Conservation (phyloP, 2,888 invertebrate species). For the Copidosoma aretas region DNA sequence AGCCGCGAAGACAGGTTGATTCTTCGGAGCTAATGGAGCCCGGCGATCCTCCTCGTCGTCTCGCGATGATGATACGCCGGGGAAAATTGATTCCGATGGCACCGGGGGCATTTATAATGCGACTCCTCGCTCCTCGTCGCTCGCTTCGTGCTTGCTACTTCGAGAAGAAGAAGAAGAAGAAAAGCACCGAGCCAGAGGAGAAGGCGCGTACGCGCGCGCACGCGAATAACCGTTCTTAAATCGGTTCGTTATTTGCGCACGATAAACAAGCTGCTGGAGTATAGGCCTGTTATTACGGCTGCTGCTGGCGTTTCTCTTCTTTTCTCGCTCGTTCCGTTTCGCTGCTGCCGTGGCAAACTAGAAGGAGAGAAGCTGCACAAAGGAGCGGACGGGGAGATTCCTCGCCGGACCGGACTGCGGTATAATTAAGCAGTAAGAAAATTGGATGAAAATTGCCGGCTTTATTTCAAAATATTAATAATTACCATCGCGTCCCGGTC, state of each 20-base stretch:
- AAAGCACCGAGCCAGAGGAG: too few species aligned
- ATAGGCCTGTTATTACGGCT: neutral
- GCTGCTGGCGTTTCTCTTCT: neutral
- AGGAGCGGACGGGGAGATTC: neutral
- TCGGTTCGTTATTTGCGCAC: neutral
- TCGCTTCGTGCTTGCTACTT: slow-evolving; percentile 13
- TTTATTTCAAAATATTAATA: neutral
- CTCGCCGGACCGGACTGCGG: neutral
- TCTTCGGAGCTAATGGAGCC: slow-evolving; percentile 26
- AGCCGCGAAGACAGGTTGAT: slow-evolving; percentile 36
- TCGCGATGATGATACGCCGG: slow-evolving; percentile 12
- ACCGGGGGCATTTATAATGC: slow-evolving; percentile 27
- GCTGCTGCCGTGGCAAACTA: neutral
- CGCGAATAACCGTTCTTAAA: neutral
- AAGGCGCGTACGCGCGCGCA: neutral
- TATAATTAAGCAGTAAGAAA: slow-evolving; percentile 1
- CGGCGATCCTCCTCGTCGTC: too few species aligned
- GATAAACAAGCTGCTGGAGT: neutral
- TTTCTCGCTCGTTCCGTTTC: neutral
- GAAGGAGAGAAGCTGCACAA: neutral
- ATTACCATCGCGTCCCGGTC: neutral
- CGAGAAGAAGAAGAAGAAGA: neutral
- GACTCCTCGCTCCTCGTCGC: neutral
- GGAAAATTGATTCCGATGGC: slow-evolving; percentile 32
- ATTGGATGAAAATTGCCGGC: neutral